These are phyloP conservation scores for Diuraphis noxia DNA, from an alignment of 1,140 invertebrate species.

Conservation along the genomic window DNA sequence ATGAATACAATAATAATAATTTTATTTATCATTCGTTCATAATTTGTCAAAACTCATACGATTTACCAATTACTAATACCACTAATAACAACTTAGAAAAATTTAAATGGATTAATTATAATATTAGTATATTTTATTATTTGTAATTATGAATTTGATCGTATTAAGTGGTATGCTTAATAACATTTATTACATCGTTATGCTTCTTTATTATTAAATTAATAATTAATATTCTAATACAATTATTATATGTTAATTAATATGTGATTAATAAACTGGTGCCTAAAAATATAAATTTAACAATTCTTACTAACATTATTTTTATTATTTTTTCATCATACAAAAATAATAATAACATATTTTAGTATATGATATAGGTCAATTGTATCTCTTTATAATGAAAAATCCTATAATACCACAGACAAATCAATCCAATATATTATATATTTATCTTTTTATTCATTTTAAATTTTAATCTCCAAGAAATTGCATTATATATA, in stretches of 20 bases:
- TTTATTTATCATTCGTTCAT: neutral
- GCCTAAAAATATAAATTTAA: neutral
- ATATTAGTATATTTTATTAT: slow-evolving; percentile 2
- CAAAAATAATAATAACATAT: neutral
- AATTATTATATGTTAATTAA: neutral
- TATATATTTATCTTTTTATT: neutral
- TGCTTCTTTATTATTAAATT: neutral
- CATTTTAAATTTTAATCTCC: neutral
- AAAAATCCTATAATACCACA: neutral
- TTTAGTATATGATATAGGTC: neutral
- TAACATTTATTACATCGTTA: too few species aligned
- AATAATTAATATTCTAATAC: neutral
- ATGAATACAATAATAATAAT: neutral
- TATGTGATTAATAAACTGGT: neutral
- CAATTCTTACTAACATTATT: neutral
- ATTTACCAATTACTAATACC: neutral
- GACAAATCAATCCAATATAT: neutral
- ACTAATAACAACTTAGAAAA: too few species aligned
- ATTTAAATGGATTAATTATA: neutral
- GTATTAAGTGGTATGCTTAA: too few species aligned
- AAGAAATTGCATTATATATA: neutral
- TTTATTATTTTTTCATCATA: neutral
- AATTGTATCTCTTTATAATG: neutral
- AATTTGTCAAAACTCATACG: neutral
- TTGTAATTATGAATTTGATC: neutral